Conservation (phyloP, 2,888 invertebrate genomes). For the Lochmaea crataegi region DNA sequence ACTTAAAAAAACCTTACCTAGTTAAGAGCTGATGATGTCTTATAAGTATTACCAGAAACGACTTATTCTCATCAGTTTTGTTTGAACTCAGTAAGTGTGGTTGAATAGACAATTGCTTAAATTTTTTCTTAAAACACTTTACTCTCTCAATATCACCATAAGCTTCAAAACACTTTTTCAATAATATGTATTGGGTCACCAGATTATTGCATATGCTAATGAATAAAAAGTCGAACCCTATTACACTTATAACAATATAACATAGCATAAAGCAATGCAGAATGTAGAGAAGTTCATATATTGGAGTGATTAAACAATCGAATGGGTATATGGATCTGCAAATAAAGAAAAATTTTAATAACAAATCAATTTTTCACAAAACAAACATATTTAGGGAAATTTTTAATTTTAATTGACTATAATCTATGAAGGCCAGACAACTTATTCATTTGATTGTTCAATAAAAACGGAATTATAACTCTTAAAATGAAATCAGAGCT, state of each 20-base stretch:
- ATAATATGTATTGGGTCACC: conserved; percentile 37
- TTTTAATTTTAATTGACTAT: no score
- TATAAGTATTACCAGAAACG: conserved; percentile 35
- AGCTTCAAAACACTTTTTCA: conserved; percentile 27
- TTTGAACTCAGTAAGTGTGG: background rate
- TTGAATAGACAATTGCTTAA: background rate
- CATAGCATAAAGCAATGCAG: conserved; percentile 32
- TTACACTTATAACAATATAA: conserved; percentile 29
- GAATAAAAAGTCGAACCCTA: conserved; percentile 43
- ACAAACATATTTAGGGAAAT: no score
- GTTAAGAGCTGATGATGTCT: conserved; percentile 39
- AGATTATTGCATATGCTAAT: conserved; percentile 40
- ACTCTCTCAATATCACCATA: conserved; percentile 32
- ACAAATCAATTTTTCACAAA: no score
- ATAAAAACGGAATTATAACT: no score
- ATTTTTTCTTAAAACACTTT: conserved; percentile 16
- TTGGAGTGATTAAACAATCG: conserved; percentile 35
- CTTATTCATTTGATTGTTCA: no score
- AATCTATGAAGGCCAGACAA: no score
- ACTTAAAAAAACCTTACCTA: conserved; percentile 15
- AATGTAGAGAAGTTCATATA: conserved; percentile 39
- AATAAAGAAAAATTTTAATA: background rate
- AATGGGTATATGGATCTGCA: conserved; percentile 38
- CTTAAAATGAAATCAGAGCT: no score
- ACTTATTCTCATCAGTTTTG: conserved; percentile 1